Evolutionary conservation across 2,797 vertebrate genomes (phyloP).

Genomic region (Crocidura indochinensis): DNA sequence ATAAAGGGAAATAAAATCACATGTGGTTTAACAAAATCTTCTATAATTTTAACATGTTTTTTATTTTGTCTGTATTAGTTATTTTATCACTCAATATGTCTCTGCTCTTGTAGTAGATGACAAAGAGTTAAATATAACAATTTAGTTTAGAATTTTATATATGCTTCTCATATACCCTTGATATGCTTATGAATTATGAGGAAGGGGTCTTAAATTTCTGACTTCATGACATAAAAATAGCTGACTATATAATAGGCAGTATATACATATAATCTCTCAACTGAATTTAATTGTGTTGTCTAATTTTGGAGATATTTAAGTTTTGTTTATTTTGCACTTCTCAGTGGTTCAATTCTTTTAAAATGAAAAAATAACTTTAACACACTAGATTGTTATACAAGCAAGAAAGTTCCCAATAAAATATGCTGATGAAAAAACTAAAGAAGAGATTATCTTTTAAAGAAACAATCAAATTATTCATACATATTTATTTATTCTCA

Average conservation of each 20-base stretch:
- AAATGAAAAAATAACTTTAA: background rate
- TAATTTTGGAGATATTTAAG: slow-evolving; percentile 28
- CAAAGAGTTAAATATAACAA: background rate
- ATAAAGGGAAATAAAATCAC: slow-evolving; percentile 10
- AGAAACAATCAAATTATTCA: slow-evolving; percentile 34
- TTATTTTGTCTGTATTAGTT: background rate
- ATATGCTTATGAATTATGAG: background rate
- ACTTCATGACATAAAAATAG: background rate
- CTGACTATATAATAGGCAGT: background rate
- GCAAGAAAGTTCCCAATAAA: background rate
- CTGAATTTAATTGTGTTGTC: background rate
- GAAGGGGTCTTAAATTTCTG: background rate
- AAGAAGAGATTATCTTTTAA: background rate
- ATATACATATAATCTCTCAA: background rate
- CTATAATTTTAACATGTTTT: background rate
- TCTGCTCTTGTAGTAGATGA: background rate
- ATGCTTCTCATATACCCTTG: no score
- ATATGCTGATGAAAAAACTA: slow-evolving; percentile 23
- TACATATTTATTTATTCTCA: background rate
- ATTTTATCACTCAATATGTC: background rate
- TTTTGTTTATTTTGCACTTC: background rate
- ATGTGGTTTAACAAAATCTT: slow-evolving; percentile 22
- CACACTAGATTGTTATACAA: background rate
- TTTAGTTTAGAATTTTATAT: no score
- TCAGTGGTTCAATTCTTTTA: background rate